Conservation (phyloP, 1,140 invertebrate species). For the Holotrichia oblita region DNA sequence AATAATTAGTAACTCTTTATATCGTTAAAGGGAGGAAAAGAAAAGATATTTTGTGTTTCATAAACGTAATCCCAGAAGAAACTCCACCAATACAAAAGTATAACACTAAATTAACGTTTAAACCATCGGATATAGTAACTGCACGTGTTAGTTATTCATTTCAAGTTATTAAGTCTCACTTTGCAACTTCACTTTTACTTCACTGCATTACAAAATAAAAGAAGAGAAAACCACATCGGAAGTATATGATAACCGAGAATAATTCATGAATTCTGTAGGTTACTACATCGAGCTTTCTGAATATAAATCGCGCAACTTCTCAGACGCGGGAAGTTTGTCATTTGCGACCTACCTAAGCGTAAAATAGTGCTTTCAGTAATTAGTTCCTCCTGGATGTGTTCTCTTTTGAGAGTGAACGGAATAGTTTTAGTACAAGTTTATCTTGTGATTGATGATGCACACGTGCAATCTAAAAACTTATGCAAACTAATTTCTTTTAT, state of each 20-base stretch:
- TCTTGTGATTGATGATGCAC: not conserved
- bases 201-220: not conserved
- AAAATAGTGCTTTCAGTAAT: constrained; percentile 8
- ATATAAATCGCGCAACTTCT: not conserved
- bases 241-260: not conserved
- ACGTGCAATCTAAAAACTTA: too few species aligned
- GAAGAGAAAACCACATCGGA: not conserved
- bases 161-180: too few species aligned
- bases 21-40: too few species aligned
- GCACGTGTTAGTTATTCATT: too few species aligned
- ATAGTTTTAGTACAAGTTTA: not conserved
- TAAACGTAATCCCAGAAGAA: too few species aligned
- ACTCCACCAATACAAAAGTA: too few species aligned
- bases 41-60: too few species aligned
- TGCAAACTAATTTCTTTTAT: too few species aligned
- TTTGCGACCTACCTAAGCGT: not conserved
- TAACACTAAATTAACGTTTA: too few species aligned
- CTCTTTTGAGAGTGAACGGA: not conserved
- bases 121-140: too few species aligned
- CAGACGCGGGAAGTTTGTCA: not conserved
- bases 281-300: not conserved
- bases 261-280: not conserved
- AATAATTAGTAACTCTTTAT: too few species aligned
- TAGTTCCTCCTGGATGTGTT: not conserved
- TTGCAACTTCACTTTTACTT: too few species aligned